These are phyloP conservation scores for Cladorhizidae sp. DNA, from an alignment of 37 sponge, comb jelly and placozoan species.

Conservation along the genomic window DNA sequence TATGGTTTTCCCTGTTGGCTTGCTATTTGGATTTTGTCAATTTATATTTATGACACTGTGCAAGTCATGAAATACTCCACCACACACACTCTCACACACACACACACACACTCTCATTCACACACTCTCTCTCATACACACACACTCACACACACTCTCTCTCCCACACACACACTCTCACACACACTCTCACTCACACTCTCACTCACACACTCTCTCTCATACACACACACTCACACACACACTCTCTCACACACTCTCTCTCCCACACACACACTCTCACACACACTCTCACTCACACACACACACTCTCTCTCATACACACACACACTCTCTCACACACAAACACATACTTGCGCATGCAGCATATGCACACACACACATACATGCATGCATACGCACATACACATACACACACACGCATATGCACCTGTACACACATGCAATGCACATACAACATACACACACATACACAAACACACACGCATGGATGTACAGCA, in stretches of 20 bases:
- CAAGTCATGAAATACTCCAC: too few relatives aligned
- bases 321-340: too few relatives aligned
- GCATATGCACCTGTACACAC: background rate
- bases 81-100: too few relatives aligned
- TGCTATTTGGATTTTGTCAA: too few relatives aligned
- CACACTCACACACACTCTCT: background rate
- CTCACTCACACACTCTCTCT: background rate
- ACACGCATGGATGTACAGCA: background rate
- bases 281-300: background rate
- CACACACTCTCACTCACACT: background rate
- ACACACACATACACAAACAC: background rate
- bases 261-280: background rate
- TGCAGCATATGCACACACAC: background rate
- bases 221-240: background rate
- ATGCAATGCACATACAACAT: background rate
- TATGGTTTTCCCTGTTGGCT: too few relatives aligned
- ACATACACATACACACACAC: background rate
- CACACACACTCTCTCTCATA: background rate
- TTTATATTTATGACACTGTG: too few relatives aligned
- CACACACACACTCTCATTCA: background rate
- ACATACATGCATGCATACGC: background rate
- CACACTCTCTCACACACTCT: background rate
- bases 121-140: background rate
- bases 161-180: background rate
- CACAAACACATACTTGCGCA: too few relatives aligned